These are phyloP conservation scores for Eretmocerus hayati DNA, from an alignment of 2,888 invertebrate genomes.

Conservation along the genomic window DNA sequence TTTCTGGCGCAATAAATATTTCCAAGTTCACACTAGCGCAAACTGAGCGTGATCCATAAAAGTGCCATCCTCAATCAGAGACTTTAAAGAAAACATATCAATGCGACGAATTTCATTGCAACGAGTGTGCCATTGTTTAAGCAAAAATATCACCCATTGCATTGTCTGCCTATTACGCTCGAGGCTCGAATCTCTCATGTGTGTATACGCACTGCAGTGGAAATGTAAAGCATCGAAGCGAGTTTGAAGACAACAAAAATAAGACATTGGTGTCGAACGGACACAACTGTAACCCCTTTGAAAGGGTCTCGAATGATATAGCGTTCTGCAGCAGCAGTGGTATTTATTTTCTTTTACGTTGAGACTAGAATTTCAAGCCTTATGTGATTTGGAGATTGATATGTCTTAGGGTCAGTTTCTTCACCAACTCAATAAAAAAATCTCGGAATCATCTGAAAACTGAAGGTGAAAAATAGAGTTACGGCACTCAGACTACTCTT, in stretches of 20 bases:
- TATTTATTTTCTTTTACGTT: no score
- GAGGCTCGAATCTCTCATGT: not conserved
- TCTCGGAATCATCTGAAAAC: no score
- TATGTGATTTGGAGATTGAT: no score
- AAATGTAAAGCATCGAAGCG: not conserved
- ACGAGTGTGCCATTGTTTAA: slow-evolving; percentile 17
- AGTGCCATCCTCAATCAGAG: slow-evolving; percentile 19
- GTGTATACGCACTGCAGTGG: not conserved
- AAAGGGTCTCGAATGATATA: no score
- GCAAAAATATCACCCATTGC: slow-evolving; percentile 5
- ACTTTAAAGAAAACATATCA: slow-evolving; percentile 14
- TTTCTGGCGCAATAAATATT: slow-evolving; percentile 16
- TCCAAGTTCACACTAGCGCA: not conserved
- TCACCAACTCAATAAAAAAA: no score
- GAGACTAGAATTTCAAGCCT: no score
- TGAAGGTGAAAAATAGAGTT: no score
- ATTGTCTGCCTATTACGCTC: not conserved
- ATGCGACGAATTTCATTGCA: slow-evolving; percentile 9
- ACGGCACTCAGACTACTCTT: no score
- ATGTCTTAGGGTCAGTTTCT: no score
- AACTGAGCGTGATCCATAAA: slow-evolving; percentile 18
- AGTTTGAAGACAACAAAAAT: not conserved
- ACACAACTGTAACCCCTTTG: slow-evolving; percentile 2
- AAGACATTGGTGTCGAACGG: not conserved
- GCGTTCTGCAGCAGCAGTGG: no score